Conservation (phyloP, 2,888 invertebrate genomes). For the Augiades crinisus region DNA sequence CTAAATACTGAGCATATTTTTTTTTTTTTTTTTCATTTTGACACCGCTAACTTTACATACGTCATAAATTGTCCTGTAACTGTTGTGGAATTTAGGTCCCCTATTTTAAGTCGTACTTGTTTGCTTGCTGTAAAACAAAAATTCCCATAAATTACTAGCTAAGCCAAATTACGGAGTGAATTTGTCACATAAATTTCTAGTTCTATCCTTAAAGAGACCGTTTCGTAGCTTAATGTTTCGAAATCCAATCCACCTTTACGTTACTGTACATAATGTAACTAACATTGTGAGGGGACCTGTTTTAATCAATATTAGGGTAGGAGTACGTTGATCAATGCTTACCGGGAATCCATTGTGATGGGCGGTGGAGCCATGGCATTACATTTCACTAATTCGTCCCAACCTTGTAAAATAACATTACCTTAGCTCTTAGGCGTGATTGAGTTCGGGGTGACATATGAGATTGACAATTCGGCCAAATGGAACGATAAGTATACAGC, state of each 20-base stretch:
- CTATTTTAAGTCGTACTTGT: conserved; percentile 15
- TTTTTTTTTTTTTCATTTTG: no score
- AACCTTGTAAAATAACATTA: conserved; percentile 19
- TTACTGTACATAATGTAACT: no score
- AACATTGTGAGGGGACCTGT: conserved; percentile 13
- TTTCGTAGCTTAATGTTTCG: conserved; percentile 5
- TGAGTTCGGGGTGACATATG: conserved; percentile 2
- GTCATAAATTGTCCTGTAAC: no score
- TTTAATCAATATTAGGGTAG: conserved; percentile 7
- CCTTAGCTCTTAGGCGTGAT: conserved; percentile 7
- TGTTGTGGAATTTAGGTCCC: no score
- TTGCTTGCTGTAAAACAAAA: conserved; percentile 18
- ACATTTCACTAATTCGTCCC: conserved; percentile 17
- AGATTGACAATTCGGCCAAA: conserved; percentile 14
- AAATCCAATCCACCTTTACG: conserved; percentile 5
- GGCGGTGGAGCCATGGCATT: conserved; percentile 1
- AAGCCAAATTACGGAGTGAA: background rate
- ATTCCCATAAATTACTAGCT: background rate
- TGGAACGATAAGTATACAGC: conserved; percentile 9
- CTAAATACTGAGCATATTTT: no score
- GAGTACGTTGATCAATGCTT: conserved; percentile 16
- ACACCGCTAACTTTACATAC: no score
- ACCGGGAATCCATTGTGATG: conserved; percentile 8
- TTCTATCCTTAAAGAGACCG: conserved; percentile 31
- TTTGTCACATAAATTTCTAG: conserved; percentile 34